Evolutionary conservation across 1,140 invertebrate species (phyloP).

Genomic region (Psix sp.): DNA sequence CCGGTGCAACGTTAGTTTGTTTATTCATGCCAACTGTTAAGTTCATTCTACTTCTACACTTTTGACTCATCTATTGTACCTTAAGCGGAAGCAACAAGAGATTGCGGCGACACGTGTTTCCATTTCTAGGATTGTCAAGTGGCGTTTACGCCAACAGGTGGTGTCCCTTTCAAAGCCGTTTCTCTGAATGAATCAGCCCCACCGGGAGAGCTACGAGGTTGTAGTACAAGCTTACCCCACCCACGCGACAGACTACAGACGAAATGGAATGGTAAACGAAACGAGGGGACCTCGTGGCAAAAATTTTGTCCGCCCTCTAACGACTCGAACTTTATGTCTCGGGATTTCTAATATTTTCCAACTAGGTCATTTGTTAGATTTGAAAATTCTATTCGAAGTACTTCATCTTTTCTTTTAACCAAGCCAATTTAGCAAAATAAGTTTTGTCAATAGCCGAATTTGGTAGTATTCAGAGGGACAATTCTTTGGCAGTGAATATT

Average conservation of each 20-base stretch:
- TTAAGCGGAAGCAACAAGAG: conserved; percentile 34
- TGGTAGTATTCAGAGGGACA: conserved; percentile 56
- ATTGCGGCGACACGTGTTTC: conserved; percentile 55
- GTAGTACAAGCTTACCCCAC: conserved; percentile 74
- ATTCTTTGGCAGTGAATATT: conserved; percentile 64
- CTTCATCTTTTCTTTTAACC: too few relatives aligned
- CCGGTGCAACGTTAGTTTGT: too few relatives aligned
- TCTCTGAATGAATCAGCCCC: conserved; percentile 78
- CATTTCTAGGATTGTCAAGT: conserved; percentile 73
- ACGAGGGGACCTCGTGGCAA: conserved; percentile 68
- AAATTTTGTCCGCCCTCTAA: conserved; percentile 59
- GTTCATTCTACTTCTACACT: conserved; percentile 11
- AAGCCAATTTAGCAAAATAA: too few relatives aligned
- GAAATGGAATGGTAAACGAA: conserved; percentile 77
- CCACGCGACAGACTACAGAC: conserved; percentile 74
- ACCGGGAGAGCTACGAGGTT: conserved; percentile 68
- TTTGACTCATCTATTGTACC: too few relatives aligned
- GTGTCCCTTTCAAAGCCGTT: conserved; percentile 78
- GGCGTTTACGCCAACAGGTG: conserved; percentile 75
- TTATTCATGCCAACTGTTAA: too few relatives aligned
- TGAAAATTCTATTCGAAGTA: too few relatives aligned
- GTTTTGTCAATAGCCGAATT: too few relatives aligned
- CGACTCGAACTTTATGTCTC: background rate
- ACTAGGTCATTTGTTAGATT: too few relatives aligned
- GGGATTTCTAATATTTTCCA: too few relatives aligned